Evolutionary conservation across 35 echinoderm and acorn worm species (phyloP).

Genomic region (Chiridota heheva): DNA sequence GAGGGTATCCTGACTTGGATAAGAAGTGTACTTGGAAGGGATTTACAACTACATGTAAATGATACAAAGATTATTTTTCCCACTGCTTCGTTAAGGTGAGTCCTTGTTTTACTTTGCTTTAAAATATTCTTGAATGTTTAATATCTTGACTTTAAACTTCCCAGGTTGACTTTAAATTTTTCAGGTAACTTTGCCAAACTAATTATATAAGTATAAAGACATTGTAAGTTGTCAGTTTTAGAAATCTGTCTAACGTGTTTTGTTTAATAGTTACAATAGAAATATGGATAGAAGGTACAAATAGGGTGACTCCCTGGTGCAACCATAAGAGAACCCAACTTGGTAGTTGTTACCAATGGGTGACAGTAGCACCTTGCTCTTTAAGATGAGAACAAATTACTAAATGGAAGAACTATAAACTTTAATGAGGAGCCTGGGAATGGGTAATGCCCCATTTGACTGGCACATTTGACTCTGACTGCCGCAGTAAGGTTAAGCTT

Average conservation of each 20-base stretch:
- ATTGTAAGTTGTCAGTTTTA: neutral
- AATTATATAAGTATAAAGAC: neutral
- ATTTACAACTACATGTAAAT: constrained; percentile 32
- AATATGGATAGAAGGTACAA: neutral
- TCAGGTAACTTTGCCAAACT: neutral
- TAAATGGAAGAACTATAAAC: neutral
- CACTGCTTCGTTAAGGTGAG: constrained; percentile 54
- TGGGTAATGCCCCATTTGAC: neutral
- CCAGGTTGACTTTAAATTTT: neutral
- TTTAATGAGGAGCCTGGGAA: neutral
- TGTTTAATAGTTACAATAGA: neutral
- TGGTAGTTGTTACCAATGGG: neutral
- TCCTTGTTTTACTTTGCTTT: neutral
- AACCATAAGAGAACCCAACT: neutral
- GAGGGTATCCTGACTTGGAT: constrained; percentile 59
- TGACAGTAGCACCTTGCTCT: neutral
- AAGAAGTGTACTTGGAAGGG: constrained; percentile 23
- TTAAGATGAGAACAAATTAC: neutral
- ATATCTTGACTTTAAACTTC: neutral
- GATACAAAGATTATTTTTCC: constrained; percentile 62
- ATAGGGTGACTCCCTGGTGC: neutral
- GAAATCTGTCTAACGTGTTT: neutral
- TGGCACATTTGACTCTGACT: neutral
- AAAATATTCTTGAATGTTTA: neutral
- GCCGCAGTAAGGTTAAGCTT: neutral